Conservation (phyloP, 2,888 invertebrate species). For the Cantharis nigra region DNA sequence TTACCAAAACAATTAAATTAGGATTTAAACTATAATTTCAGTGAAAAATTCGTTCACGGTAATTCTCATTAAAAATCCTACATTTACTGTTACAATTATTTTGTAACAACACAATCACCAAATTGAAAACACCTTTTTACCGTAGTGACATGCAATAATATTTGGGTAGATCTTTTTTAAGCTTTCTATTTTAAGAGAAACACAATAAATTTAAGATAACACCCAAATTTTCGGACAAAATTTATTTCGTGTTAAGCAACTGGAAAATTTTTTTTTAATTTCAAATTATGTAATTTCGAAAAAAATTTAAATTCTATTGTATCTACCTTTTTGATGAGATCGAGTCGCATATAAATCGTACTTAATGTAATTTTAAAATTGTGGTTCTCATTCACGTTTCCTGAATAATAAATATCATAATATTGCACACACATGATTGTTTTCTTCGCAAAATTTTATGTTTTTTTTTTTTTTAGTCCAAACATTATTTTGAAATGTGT, state of each 20-base stretch:
- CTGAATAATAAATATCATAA: background rate
- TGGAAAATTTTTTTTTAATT: background rate
- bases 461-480: background rate
- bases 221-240: background rate
- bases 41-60: background rate
- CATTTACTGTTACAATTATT: background rate
- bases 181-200: background rate
- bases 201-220: background rate
- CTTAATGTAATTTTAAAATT: background rate
- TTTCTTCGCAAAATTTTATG: background rate
- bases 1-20: background rate
- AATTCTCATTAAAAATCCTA: background rate
- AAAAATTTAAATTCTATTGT: background rate
- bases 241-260: background rate
- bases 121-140: background rate
- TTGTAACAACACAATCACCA: background rate
- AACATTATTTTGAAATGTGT: background rate
- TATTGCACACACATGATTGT: background rate
- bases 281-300: background rate
- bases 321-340: background rate
- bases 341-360: background rate
- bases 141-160: background rate
- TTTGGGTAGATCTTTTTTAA: background rate
- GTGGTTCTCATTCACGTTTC: background rate
- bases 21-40: background rate